Evolutionary conservation across 2,797 vertebrate genomes (phyloP).

Genomic region (Sibirionetta formosa): DNA sequence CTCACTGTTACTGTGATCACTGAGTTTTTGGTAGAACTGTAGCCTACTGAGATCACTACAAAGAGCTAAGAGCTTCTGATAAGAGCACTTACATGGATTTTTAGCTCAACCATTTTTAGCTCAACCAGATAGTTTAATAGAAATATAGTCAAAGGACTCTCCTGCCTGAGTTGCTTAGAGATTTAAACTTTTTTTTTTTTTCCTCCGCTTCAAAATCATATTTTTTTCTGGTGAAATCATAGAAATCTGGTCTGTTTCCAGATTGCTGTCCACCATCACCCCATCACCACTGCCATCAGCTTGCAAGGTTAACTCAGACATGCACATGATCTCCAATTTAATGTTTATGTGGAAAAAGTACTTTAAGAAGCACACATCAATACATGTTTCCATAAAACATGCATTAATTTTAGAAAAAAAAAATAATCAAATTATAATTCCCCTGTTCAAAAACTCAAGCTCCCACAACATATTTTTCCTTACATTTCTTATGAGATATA

Average conservation of each 20-base stretch:
- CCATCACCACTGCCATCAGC: neutral
- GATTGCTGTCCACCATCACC: neutral
- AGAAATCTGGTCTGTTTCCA: neutral
- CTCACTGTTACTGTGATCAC: slow-evolving; percentile 19
- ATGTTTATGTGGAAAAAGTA: neutral
- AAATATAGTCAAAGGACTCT: slow-evolving; percentile 81
- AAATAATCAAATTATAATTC: neutral
- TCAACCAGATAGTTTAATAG: slow-evolving; percentile 84
- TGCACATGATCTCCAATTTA: neutral
- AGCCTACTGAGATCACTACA: slow-evolving; percentile 70
- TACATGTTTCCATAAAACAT: neutral
- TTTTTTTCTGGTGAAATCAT: neutral
- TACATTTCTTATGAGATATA: neutral
- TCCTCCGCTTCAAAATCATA: neutral
- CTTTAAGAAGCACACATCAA: neutral
- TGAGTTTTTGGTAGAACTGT: slow-evolving; percentile 17
- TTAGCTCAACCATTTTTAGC: slow-evolving; percentile 75
- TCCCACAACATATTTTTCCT: neutral
- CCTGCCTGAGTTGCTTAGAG: slow-evolving; percentile 68
- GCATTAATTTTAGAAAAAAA: neutral
- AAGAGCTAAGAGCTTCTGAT: slow-evolving; percentile 81
- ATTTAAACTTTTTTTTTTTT: slow-evolving; percentile 19
- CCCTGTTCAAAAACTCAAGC: neutral
- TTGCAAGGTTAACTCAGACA: neutral
- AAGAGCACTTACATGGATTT: slow-evolving; percentile 86